A percentile compares a stretch with the other conserved stretches of the same genome.
These are phyloP conservation scores for Apamea crenata DNA, from an alignment of 2,888 invertebrate species.

Conservation along the genomic window DNA sequence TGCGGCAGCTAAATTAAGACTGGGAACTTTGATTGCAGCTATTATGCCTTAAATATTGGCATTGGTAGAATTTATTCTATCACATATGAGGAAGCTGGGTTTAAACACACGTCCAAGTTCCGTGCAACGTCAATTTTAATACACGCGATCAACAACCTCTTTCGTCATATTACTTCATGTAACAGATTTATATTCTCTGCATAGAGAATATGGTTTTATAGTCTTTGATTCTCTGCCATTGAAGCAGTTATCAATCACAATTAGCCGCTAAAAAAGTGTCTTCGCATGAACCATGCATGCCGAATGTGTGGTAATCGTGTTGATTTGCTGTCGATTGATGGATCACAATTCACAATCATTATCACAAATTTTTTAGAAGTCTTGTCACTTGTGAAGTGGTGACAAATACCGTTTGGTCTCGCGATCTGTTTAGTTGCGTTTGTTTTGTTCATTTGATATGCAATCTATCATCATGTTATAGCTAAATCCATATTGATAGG, in stretches of 20 bases:
- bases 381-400: background rate
- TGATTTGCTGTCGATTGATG: constrained; percentile 25
- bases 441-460: background rate
- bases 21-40: too few species aligned
- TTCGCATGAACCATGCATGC: constrained; percentile 23
- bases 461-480: background rate
- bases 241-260: constrained; percentile 18
- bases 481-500: background rate
- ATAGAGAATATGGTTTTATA: too few species aligned
- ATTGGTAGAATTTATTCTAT: too few species aligned
- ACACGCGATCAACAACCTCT: too few species aligned
- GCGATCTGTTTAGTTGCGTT: constrained; percentile 8
- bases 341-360: constrained; percentile 15
- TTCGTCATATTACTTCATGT: background rate
- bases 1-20: too few species aligned
- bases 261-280: constrained; percentile 18
- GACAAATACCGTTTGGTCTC: constrained; percentile 14
- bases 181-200: background rate
- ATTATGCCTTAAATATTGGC: too few species aligned
- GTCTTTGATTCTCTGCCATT: too few species aligned
- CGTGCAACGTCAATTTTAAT: background rate
- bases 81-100: too few species aligned
- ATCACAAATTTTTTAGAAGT: constrained; percentile 14
- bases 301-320: constrained; percentile 6
- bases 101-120: background rate